A percentile compares a stretch with the other conserved stretches of the same genome.
phyloP scores from a whole-genome alignment of 2,797 vertebrate species.

The Dicrostonyx torquatus region DNA sequence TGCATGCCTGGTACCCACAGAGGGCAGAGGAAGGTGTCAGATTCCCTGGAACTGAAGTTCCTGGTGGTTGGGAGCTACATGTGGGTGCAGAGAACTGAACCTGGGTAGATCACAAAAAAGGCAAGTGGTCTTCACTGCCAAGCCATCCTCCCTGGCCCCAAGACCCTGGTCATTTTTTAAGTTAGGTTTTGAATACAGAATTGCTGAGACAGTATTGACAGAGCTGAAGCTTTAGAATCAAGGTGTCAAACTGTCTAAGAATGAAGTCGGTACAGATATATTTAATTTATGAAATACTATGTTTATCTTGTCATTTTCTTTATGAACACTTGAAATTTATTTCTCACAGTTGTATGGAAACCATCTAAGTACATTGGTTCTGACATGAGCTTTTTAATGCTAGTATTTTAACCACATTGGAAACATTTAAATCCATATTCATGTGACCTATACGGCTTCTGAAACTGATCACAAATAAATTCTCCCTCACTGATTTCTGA shows the following conservation, averaged over 20 bases:
- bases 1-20: not conserved
- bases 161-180: not conserved
- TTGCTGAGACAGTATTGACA: not conserved
- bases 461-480: not conserved
- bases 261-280: not conserved
- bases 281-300: not conserved
- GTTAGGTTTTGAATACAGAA: not conserved
- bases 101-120: not conserved
- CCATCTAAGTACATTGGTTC: constrained; percentile 1
- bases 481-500: not conserved
- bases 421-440: not conserved
- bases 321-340: not conserved
- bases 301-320: not conserved
- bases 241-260: not conserved
- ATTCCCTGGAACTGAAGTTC: not conserved
- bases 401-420: not conserved
- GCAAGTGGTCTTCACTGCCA: not conserved
- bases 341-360: not conserved
- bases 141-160: not conserved
- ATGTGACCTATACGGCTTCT: not conserved
- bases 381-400: not conserved
- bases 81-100: not conserved
- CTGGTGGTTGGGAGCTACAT: not conserved
- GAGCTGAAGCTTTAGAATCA: not conserved
- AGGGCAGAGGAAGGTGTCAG: too few species aligned